Conservation (phyloP, 2,888 invertebrate genomes). For the Empis stercorea region DNA sequence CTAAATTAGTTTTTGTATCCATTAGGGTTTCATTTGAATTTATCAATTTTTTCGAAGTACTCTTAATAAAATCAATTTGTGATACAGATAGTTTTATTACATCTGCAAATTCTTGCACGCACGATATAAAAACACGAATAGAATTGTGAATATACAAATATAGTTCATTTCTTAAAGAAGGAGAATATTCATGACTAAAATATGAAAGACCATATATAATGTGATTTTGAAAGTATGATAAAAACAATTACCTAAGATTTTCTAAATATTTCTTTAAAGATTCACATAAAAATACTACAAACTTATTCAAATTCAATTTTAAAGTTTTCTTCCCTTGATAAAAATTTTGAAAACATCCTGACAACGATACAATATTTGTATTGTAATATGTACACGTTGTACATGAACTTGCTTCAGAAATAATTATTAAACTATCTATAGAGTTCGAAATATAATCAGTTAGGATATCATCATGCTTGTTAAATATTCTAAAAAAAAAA, state of each 20-base stretch:
- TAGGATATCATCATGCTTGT: background rate
- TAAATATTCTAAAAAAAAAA: background rate
- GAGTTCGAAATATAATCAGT: background rate
- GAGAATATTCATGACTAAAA: slow-evolving; percentile 23
- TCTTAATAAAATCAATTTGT: slow-evolving; percentile 9
- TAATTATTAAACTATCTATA: too few relatives aligned
- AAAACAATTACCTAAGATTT: slow-evolving; percentile 19
- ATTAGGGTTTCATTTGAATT: slow-evolving; percentile 43
- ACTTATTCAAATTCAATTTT: slow-evolving; percentile 15
- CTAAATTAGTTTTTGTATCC: slow-evolving; percentile 52
- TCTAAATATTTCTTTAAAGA: slow-evolving; percentile 23
- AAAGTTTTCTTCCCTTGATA: slow-evolving; percentile 24
- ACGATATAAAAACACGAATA: slow-evolving; percentile 32
- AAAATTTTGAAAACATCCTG: slow-evolving; percentile 32
- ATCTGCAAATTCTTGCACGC: slow-evolving; percentile 34
- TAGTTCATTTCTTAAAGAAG: slow-evolving; percentile 30
- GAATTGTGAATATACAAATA: slow-evolving; percentile 33
- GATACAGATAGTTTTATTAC: slow-evolving; percentile 2
- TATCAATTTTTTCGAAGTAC: slow-evolving; percentile 26
- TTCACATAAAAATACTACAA: slow-evolving; percentile 22
- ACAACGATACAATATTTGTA: slow-evolving; percentile 21
- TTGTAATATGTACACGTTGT: slow-evolving; percentile 13
- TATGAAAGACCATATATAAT: slow-evolving; percentile 1
- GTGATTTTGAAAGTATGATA: background rate
- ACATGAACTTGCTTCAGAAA: background rate